Evolutionary conservation across 37 sponge, comb jelly and placozoan species (phyloP), one percentile per base, ranked within the genome.

Genomic region (Bolinopsis microptera): DNA sequence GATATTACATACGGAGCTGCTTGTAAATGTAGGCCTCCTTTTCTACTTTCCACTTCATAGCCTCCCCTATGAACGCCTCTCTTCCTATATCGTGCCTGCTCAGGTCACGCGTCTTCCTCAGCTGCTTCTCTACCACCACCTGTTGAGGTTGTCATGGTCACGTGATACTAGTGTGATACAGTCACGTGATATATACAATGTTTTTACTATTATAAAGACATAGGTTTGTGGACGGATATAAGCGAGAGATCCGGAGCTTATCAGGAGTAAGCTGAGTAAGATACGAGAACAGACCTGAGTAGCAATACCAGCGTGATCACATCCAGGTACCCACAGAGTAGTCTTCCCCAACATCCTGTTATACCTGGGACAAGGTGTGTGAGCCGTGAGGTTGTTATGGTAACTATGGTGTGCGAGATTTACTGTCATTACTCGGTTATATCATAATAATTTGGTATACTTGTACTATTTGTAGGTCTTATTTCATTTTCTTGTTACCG

Each of bases 101-200:
- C 22, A 96, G 23, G 16, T 95, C 95, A 35, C 70, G 93, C 93
- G 96, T 96, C 69, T 94, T 96, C 96, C 90, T 95, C 94, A 98
- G 94, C 94, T 96, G 96, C 96, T 98, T 98, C 97, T 98, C 99
- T 68, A 98, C 99, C 39, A 98, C 99, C 37, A 98, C 99, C 93
- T 95, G 68, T n/a, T n/a, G n/a, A n/a, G n/a, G n/a, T n/a, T n/a
- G n/a, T n/a, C n/a, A n/a, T 30, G 13, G n/a, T n/a, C n/a, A n/a
- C 9, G 13, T 21, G 24, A n/a, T n/a, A n/a, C n/a, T n/a, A n/a
- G n/a, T n/a, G n/a, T n/a, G n/a, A n/a, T n/a, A n/a, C n/a, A 86
- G 9, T 32, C 13, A 86, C 24, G 21, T 13, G 32, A 27, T 76
- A 30, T 24, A 18, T 18, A n/a, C 82, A 27, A 30, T 16, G 24